phyloP scores from a whole-genome alignment of 37 sponge, comb jelly and placozoan genomes.

The Corticium candelabrum region DNA sequence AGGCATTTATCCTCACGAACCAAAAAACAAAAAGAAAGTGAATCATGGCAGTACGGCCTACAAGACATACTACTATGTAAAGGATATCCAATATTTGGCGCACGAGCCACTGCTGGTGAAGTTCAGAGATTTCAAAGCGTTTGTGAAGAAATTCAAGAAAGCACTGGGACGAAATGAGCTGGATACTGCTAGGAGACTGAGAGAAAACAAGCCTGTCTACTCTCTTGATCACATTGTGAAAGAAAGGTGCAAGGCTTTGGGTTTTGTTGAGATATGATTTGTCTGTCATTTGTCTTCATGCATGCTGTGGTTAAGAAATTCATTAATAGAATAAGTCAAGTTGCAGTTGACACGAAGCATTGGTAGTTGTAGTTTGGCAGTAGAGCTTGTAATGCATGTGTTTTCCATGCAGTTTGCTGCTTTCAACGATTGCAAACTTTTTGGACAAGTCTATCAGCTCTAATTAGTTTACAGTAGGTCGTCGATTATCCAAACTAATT shows the following conservation, averaged over 20 bases:
- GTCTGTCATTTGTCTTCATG: not conserved
- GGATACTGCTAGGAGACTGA: conserved; percentile 46
- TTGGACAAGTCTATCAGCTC: too few species aligned
- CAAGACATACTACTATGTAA: conserved; percentile 91
- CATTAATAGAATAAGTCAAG: too few species aligned
- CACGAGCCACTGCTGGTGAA: conserved; percentile 92
- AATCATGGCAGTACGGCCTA: conserved; percentile 79
- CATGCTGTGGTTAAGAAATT: too few species aligned
- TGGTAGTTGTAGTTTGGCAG: too few species aligned
- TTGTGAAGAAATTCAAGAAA: conserved; percentile 67
- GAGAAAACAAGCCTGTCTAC: conserved; percentile 78
- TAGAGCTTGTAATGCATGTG: too few species aligned
- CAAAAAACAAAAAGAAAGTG: conserved; percentile 73
- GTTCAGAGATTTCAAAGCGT: conserved; percentile 80
- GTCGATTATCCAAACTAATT: too few species aligned
- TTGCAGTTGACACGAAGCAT: too few species aligned
- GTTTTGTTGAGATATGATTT: not conserved
- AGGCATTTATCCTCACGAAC: conserved; percentile 95
- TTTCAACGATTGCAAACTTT: too few species aligned
- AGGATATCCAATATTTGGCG: conserved; percentile 91
- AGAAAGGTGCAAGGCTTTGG: conserved; percentile 65
- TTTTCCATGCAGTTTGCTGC: not conserved
- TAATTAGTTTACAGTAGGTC: too few species aligned
- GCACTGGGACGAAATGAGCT: conserved; percentile 73
- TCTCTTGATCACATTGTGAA: conserved; percentile 85